Evolutionary conservation across 1,140 invertebrate genomes (phyloP), one percentile per base, ranked within the genome.

Genomic region (Trachymyrmex cornetzi): DNA sequence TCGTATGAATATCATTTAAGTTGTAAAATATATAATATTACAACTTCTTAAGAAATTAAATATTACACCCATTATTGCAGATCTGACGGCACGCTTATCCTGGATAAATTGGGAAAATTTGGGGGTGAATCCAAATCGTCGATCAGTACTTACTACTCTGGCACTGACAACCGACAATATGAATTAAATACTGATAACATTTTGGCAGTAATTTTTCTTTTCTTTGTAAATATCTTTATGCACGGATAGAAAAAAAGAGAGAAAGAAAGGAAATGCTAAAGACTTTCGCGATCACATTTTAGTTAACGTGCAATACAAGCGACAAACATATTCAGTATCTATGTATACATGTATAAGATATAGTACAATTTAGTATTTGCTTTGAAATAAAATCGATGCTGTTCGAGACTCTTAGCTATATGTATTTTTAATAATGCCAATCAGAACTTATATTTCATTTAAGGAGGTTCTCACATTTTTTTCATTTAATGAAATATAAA

Each of bases 61-160:
- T 64, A 50, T 79, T 22, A 1, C 9, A 5, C n/a, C 7, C 11
- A 14, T 90, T 91, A 81, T 93, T 92, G 1, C 86, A 99, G 99
- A 99, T 97, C 96, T 99, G 77, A 99, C 99, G 11, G 99, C 99
- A 0, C 96, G 99, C 77, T 95, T 99, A 7, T 99, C 98, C 0
- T 99, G 99, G 99, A 99, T 99, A 82, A 99, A 99, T 92, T 99
- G 99, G 99, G 98, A 99, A 94, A 99, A 99, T 94, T 96, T 99
- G 0, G 99, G 99, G 0, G 98, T 99, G 0, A 98, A 98, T 94
- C 98, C 98, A 9, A 98, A 98, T 86, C 95, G 98, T 61, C 95
- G 98, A 86, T 98, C 97, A 22, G 96, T 98, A 3, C 95, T 99
- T 0, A 98, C 98, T 1, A 98, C 98, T 0, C 95, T 98, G 3